These are phyloP conservation scores for Parasteatoda lunata DNA, from an alignment of 2,888 invertebrate genomes.

Conservation along the genomic window DNA sequence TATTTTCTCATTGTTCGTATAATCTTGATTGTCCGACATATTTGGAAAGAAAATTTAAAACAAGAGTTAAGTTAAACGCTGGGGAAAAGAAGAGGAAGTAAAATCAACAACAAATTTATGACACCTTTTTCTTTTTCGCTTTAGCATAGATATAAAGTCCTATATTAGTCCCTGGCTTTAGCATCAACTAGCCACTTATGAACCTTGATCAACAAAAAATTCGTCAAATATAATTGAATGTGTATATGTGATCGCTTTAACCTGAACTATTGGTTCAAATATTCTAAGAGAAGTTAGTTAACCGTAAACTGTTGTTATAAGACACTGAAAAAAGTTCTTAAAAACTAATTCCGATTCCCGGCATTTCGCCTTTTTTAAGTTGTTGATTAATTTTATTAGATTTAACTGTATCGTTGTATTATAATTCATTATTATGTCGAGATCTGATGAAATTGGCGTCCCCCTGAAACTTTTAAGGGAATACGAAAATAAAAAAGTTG, in stretches of 20 bases:
- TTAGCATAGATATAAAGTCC: no score
- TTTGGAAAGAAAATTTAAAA: background rate
- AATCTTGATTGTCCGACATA: constrained; percentile 14
- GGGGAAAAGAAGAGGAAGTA: background rate
- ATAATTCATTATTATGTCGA: no score
- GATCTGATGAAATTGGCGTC: background rate
- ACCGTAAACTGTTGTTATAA: background rate
- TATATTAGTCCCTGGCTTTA: no score
- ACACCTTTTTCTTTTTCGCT: no score
- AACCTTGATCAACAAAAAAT: background rate
- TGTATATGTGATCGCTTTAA: background rate
- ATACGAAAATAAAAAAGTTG: background rate
- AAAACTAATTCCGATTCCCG: no score
- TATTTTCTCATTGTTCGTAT: background rate
- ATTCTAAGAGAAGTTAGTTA: background rate
- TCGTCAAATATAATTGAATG: background rate
- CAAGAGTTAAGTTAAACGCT: background rate
- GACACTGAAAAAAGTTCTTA: background rate
- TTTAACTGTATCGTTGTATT: no score
- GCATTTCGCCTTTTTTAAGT: no score
- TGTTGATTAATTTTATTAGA: no score
- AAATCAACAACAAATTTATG: no score
- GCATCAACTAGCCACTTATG: background rate
- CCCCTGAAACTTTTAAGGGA: constrained; percentile 10
- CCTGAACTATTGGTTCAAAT: background rate